Evolutionary conservation across 2,888 invertebrate genomes (phyloP), one percentile per base, ranked within the genome.

Genomic region (Sphaerophoria taeniata): DNA sequence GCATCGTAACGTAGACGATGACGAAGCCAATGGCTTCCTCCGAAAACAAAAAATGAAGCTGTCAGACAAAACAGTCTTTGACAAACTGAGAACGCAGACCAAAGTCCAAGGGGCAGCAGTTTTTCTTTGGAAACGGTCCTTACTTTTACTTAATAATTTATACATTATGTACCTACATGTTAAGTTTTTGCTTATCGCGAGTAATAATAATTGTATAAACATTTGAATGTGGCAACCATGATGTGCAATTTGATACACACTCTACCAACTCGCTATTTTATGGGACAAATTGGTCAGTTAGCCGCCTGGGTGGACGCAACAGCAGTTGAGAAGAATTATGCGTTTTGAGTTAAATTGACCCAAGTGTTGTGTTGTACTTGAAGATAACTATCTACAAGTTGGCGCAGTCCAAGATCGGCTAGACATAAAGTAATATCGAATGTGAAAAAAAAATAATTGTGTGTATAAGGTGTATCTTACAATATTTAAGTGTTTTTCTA

Each of bases 201-300:
- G n/a, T n/a, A n/a, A n/a, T n/a, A n/a, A n/a, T n/a, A n/a, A n/a
- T 36, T 36, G 4, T 36, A 36, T 36, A 49, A n/a, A n/a, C 16
- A 12, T 39, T 67, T 53, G 4, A 43, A 5, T 33, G 53, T 60
- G 60, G 60, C 24, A 60, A 60, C 60, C 60, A 1, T 60, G 53
- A 53, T 53, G 53, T 7, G 53, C 39, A 53, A 67, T 53, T 67
- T 67, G 39, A 67, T 67, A 67, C 53, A 65, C 51, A 34, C 39
- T 39, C n/a, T 34, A 1, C 31, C 51, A 51, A 24, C 4, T 39
- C 39, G 24, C 53, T 53, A 39, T 72, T 81, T 76, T 81, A 81
- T 81, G 70, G 53, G 75, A 84, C 84, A 84, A 84, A 84, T 84
- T 84, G 84, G 79, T 53, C 58, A 74, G 83, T 78, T 83, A 77